Evolutionary conservation across 2,797 vertebrate species (phyloP).

Genomic region (Gastrophryne carolinensis): DNA sequence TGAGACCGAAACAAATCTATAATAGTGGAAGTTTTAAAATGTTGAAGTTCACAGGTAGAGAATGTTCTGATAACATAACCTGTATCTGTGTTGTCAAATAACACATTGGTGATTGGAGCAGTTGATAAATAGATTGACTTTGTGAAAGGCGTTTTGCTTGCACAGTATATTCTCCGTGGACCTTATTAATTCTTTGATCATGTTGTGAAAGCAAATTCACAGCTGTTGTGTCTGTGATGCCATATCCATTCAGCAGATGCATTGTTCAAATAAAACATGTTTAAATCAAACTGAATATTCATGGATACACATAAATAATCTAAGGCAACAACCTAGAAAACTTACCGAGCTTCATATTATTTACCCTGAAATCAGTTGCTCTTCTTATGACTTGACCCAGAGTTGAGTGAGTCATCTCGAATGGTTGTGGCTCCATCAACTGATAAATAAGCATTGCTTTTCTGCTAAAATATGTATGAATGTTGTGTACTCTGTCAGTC

Average conservation of each 20-base stretch:
- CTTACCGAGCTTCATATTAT: not conserved
- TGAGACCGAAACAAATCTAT: too few relatives aligned
- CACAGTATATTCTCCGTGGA: not conserved
- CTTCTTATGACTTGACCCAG: not conserved
- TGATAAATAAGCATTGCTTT: not conserved
- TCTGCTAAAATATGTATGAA: not conserved
- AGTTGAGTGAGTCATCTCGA: too few relatives aligned
- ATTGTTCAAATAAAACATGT: not conserved
- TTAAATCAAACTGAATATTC: conserved; percentile 3
- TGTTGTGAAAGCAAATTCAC: not conserved
- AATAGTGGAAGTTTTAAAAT: too few relatives aligned
- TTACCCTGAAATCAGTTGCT: not conserved
- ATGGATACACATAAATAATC: not conserved
- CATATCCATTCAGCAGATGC: not conserved
- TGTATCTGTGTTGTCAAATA: too few relatives aligned
- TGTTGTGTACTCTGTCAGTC: not conserved
- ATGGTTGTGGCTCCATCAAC: too few relatives aligned
- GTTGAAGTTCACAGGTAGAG: too few relatives aligned
- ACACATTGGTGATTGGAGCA: not conserved
- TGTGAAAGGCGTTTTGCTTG: too few relatives aligned
- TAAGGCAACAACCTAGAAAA: not conserved
- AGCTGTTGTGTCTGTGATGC: not conserved
- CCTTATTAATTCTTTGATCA: not conserved
- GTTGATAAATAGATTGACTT: not conserved
- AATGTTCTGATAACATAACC: too few relatives aligned